phyloP scores from a whole-genome alignment of 2,888 invertebrate genomes.

The Leucozona laternaria region DNA sequence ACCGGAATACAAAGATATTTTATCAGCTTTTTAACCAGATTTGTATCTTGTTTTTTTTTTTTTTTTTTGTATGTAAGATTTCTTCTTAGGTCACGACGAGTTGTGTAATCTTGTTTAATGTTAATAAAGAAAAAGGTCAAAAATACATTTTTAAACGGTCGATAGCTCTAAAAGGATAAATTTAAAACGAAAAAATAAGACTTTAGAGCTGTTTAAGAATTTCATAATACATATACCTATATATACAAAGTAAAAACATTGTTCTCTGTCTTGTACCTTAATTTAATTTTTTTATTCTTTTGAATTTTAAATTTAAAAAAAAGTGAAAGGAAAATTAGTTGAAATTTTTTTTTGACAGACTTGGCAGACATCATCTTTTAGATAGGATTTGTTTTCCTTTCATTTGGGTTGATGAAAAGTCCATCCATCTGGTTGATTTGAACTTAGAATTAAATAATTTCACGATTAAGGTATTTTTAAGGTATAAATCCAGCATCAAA shows the following conservation, averaged over 20 bases:
- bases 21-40: conserved; percentile 41
- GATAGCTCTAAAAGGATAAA: conserved; percentile 40
- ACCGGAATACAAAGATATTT: conserved; percentile 36
- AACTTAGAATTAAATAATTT: background rate
- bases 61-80: background rate
- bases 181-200: conserved; percentile 20
- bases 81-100: conserved; percentile 17
- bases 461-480: conserved; percentile 7
- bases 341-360: conserved; percentile 10
- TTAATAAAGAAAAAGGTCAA: conserved; percentile 45
- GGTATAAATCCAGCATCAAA: background rate
- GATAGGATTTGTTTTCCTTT: conserved; percentile 18
- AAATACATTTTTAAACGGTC: conserved; percentile 44
- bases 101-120: conserved; percentile 42
- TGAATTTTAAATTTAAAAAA: background rate
- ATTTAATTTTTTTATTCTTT: conserved; percentile 15
- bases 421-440: conserved; percentile 9
- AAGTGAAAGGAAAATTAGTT: background rate
- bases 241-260: background rate
- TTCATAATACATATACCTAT: background rate
- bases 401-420: background rate
- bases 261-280: conserved; percentile 10
- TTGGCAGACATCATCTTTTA: background rate
- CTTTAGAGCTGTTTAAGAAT: conserved; percentile 16
- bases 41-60: conserved; percentile 20